phyloP scores from a whole-genome alignment of 2,797 vertebrate genomes.

The Podargus strigoides region DNA sequence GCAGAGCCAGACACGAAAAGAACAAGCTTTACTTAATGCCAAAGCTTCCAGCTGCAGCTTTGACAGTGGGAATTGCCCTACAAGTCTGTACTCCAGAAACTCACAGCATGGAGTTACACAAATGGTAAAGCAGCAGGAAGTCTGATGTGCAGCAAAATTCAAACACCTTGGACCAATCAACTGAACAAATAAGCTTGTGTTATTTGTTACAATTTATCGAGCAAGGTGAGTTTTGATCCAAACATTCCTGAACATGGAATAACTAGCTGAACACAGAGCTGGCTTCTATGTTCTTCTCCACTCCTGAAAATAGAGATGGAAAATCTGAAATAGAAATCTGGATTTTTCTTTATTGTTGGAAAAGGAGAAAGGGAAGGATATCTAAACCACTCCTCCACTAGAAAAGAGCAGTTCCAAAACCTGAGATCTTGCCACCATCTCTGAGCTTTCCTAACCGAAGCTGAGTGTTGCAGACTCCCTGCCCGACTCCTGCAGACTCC shows the following conservation, averaged over 20 bases:
- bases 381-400: neutral
- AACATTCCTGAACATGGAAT: neutral
- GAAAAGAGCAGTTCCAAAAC: neutral
- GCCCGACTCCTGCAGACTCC: neutral
- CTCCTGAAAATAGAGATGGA: neutral
- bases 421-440: neutral
- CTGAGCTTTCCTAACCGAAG: neutral
- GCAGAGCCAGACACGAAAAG: neutral
- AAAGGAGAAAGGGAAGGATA: neutral
- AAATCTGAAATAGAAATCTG: neutral
- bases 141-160: neutral
- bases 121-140: neutral
- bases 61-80: neutral
- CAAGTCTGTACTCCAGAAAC: neutral
- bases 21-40: neutral
- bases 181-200: neutral
- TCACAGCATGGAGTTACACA: neutral
- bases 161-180: neutral
- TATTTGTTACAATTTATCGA: neutral
- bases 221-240: neutral
- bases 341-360: neutral
- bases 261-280: neutral
- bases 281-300: neutral
- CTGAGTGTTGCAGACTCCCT: neutral
- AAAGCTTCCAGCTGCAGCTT: conserved; percentile 21